phyloP scores from a whole-genome alignment of 1,140 invertebrate genomes.

The Apis florea region DNA sequence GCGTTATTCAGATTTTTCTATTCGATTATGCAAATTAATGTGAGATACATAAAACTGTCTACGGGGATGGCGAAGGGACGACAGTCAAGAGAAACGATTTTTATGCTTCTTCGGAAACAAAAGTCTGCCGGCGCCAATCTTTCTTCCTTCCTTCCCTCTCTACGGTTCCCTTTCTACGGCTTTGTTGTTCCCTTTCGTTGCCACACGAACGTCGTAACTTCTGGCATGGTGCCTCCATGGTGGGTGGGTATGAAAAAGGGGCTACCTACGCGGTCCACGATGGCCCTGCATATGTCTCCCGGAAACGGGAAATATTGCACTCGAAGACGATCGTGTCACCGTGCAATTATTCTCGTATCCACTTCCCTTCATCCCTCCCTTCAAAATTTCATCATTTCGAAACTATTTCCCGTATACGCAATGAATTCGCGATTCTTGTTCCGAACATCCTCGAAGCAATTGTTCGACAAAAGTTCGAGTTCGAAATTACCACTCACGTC shows the following conservation, averaged over 20 bases:
- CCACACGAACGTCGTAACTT: conserved; percentile 50
- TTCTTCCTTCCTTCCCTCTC: conserved; percentile 55
- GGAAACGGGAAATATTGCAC: conserved; percentile 67
- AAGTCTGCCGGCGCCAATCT: conserved; percentile 76
- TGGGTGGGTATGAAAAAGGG: conserved; percentile 3
- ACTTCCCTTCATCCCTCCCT: neutral
- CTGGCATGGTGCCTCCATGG: conserved; percentile 50
- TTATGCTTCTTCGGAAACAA: conserved; percentile 79
- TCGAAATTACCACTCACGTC: neutral
- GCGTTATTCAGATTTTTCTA: conserved; percentile 79
- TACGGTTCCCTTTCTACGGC: conserved; percentile 34
- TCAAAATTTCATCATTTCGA: neutral
- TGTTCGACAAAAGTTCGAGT: neutral
- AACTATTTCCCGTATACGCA: neutral
- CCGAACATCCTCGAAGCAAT: neutral
- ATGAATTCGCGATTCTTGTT: no score
- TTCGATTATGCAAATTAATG: conserved; percentile 80
- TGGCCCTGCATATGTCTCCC: conserved; percentile 70
- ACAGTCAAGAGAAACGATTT: conserved; percentile 63
- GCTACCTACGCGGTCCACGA: neutral
- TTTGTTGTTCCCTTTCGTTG: conserved; percentile 15
- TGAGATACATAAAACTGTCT: conserved; percentile 78
- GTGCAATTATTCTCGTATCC: neutral
- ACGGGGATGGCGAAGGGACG: conserved; percentile 31
- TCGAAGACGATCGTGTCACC: conserved; percentile 8